Evolutionary conservation across 2,888 invertebrate species (phyloP), one percentile per base, ranked within the genome.

Genomic region (Oligia latruncula): DNA sequence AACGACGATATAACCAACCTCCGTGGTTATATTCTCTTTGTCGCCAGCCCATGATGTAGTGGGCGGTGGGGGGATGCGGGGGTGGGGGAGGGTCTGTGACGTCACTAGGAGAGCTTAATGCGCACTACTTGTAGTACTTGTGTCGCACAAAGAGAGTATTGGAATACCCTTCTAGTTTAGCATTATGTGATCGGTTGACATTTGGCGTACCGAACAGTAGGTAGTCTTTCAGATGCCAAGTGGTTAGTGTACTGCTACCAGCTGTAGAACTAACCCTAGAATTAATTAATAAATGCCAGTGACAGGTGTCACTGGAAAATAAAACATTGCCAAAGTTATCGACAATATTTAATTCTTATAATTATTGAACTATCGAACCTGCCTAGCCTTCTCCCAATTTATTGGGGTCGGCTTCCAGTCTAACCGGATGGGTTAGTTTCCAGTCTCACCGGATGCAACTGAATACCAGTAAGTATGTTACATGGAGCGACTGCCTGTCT

Each of bases 101-200:
- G 86, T 73, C 85, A 82, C 74, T 4, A 15, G 17, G 35, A 67
- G 67, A 74, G 74, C 66, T 75, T 85, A 81, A 70, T 85, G 78
- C 82, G 82, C 81, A 52, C 82, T 64, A 71, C 64, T 75, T 52
- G 66, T n/a, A 52, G 77, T 64, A 71, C 64, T 75, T 52, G 66
- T n/a, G 55, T n/a, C 35, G 13, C 64, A 75, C 66, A 68, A 76
- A 78, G 74, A 78, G 62, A 77, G 58, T 76, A 78, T 78, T 71
- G 62, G 77, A 67, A 74, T 77, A 55, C 72, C 60, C 52, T 66
- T 64, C 46, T 46, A 55, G 58, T 70, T 81, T 9, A 43, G 55
- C 29, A 17, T 71, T 71, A 46, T 55, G n/a, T 35, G 78, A 79
- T 65, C n/a, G 52, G 0, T 68, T 29, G 58, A 40, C 58, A 66